phyloP scores from a whole-genome alignment of 2,888 invertebrate genomes.

The Prenolepis imparis region DNA sequence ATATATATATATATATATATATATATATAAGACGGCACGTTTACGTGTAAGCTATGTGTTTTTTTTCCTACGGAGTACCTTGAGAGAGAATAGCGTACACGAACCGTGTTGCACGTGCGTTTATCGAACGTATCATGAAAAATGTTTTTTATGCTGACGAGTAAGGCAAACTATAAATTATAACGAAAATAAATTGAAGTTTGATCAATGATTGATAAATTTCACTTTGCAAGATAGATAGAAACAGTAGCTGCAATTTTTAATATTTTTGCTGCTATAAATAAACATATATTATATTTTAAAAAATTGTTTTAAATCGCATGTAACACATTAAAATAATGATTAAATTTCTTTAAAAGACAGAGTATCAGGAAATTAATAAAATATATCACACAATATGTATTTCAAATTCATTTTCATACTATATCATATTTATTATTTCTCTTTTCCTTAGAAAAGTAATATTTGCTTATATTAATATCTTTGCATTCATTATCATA shows the following conservation, averaged over 20 bases:
- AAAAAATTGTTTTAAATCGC: constrained; percentile 7
- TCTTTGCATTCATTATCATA: neutral
- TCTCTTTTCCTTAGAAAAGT: neutral
- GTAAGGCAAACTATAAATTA: neutral
- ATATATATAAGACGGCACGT: constrained; percentile 65
- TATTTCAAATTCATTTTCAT: neutral
- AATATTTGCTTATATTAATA: neutral
- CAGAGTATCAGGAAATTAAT: neutral
- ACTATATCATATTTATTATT: constrained; percentile 10
- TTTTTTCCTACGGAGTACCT: neutral
- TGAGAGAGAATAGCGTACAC: constrained; percentile 17
- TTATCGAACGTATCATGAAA: constrained; percentile 59
- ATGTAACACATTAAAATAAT: neutral
- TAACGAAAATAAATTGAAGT: neutral
- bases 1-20: too few species aligned
- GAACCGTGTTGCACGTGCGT: constrained; percentile 51
- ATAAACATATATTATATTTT: neutral
- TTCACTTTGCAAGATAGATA: neutral
- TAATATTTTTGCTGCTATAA: neutral
- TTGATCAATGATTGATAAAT: neutral
- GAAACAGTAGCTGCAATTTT: neutral
- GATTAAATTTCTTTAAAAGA: constrained; percentile 6
- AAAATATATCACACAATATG: neutral
- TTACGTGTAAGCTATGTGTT: constrained; percentile 52
- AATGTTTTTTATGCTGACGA: neutral